Evolutionary conservation across 2,797 vertebrate genomes (phyloP).

Genomic region (Amazona finschi): DNA sequence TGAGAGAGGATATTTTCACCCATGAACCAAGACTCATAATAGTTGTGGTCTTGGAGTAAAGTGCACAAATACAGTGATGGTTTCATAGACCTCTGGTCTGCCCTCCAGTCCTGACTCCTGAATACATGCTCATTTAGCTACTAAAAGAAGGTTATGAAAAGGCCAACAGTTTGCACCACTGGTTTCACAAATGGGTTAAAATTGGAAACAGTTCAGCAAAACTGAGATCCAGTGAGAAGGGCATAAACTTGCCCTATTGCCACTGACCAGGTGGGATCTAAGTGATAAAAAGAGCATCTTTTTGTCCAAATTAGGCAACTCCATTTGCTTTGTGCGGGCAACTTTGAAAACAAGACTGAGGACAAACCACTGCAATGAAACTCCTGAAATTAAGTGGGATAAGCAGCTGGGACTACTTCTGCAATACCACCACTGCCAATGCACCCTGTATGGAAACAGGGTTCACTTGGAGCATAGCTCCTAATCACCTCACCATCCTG

Average conservation of each 20-base stretch:
- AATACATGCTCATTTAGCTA: rapidly evolving
- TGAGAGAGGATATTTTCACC: neutral
- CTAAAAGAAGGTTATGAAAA: neutral
- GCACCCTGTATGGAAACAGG: neutral
- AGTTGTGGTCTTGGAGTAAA: neutral
- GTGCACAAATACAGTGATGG: rapidly evolving
- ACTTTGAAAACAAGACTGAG: neutral
- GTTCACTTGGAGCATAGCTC: neutral
- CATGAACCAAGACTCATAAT: neutral
- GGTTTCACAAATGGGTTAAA: neutral
- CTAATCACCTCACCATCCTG: neutral
- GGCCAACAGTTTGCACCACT: neutral
- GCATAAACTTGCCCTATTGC: neutral
- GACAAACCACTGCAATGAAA: neutral
- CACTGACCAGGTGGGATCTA: neutral
- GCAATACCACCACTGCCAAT: neutral
- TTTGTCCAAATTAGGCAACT: neutral
- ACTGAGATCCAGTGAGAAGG: neutral
- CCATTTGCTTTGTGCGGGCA: neutral
- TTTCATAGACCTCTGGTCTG: neutral
- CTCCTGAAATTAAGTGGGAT: neutral
- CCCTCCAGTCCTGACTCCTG: neutral
- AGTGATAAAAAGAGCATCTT: neutral
- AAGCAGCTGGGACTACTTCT: neutral
- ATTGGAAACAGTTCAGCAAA: neutral